phyloP scores from a whole-genome alignment of 2,797 vertebrate species.

The Chelidonichthys spinosus region DNA sequence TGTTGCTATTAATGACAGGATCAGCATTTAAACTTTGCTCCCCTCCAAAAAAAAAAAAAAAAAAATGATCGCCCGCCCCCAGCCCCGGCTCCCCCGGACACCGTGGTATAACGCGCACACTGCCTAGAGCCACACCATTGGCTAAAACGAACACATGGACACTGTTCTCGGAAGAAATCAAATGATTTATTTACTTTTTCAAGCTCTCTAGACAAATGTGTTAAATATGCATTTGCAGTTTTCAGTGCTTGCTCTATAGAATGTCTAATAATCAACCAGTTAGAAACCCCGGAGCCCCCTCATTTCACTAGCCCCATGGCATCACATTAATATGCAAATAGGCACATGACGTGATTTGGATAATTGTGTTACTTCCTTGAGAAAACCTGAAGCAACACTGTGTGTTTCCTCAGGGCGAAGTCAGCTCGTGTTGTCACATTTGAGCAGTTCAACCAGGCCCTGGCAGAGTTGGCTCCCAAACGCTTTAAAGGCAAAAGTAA shows the following conservation, averaged over 20 bases:
- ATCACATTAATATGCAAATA: background rate
- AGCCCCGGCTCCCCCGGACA: too few relatives aligned
- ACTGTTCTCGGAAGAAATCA: too few relatives aligned
- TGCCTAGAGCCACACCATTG: too few relatives aligned
- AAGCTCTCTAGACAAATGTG: too few relatives aligned
- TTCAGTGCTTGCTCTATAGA: background rate
- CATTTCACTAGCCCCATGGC: background rate
- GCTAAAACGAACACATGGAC: too few relatives aligned
- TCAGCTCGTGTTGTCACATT: slow-evolving; percentile 88
- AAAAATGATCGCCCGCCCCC: too few relatives aligned
- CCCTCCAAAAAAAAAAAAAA: too few relatives aligned
- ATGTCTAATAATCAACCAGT: background rate
- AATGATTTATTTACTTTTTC: too few relatives aligned
- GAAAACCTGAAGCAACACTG: slow-evolving; percentile 10
- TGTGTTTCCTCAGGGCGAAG: slow-evolving; percentile 83
- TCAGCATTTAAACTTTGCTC: too few relatives aligned
- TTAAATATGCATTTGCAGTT: background rate
- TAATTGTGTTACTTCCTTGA: slow-evolving; percentile 24
- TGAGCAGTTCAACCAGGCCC: slow-evolving; percentile 87
- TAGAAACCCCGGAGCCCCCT: background rate
- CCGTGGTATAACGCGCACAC: too few relatives aligned
- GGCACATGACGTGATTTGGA: background rate
- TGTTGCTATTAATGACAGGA: too few relatives aligned
- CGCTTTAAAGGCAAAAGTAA: slow-evolving; percentile 85
- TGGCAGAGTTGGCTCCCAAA: slow-evolving; percentile 88